These are phyloP conservation scores for Rhegmatorhina hoffmannsi DNA, from an alignment of 2,113 vertebrate species.

Conservation along the genomic window DNA sequence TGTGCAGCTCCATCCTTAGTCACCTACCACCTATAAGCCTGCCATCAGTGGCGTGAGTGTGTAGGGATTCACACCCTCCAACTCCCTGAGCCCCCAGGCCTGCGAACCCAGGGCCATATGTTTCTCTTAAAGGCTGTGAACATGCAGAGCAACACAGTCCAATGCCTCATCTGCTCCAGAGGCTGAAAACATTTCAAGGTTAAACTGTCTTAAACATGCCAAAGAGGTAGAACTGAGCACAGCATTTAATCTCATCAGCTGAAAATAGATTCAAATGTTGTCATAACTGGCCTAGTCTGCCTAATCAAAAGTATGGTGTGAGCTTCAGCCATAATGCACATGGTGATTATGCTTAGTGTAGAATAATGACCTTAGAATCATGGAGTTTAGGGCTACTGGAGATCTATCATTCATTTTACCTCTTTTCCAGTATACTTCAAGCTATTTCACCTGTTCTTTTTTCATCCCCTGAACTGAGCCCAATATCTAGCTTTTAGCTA, in stretches of 20 bases:
- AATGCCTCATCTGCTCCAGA: neutral
- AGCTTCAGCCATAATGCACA: neutral
- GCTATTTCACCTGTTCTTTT: neutral
- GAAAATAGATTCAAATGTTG: neutral
- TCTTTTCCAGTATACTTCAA: neutral
- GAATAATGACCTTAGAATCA: neutral
- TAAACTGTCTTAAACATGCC: neutral
- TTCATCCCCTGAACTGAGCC: neutral
- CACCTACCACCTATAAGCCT: neutral
- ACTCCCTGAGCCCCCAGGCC: rapidly evolving
- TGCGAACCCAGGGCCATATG: neutral
- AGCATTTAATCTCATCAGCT: neutral
- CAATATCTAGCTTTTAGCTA: neutral
- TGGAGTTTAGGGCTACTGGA: neutral
- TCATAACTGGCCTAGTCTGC: neutral
- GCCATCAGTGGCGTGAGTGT: rapidly evolving
- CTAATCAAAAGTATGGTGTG: neutral
- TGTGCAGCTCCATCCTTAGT: neutral
- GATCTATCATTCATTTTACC: neutral
- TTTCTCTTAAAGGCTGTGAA: neutral
- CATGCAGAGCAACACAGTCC: neutral
- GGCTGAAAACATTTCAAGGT: neutral
- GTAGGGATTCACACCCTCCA: neutral
- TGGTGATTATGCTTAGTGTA: neutral
- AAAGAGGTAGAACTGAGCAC: neutral